Percentiles rank a stretch among this genome's conserved stretches.
phyloP scores from a whole-genome alignment of 2,888 invertebrate species.

The Latheticus oryzae region DNA sequence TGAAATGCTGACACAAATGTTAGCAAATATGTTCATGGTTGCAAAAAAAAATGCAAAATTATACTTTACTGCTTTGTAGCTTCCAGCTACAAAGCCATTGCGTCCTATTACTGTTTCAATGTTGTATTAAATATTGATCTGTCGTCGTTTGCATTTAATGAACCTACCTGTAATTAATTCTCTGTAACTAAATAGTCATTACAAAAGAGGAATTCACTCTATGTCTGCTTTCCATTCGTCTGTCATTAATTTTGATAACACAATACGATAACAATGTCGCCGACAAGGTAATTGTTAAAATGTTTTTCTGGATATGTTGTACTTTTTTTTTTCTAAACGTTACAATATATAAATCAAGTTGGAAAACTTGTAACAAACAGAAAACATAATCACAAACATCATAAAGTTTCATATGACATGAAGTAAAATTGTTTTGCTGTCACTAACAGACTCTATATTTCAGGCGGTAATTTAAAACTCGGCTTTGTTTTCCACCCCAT shows the following conservation, averaged over 20 bases:
- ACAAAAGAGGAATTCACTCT: too few relatives aligned
- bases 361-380: slow-evolving; percentile 53
- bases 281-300: slow-evolving; percentile 47
- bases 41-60: slow-evolving; percentile 19
- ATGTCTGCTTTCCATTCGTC: too few relatives aligned
- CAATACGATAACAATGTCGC: slow-evolving; percentile 24
- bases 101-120: slow-evolving; percentile 12
- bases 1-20: slow-evolving; percentile 47
- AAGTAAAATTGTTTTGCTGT: slow-evolving; percentile 58
- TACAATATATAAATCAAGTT: slow-evolving; percentile 53
- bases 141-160: slow-evolving; percentile 14
- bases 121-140: slow-evolving; percentile 19
- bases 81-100: too few relatives aligned
- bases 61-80: too few relatives aligned
- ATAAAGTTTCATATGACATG: slow-evolving; percentile 60
- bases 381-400: slow-evolving; percentile 59
- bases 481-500: slow-evolving; percentile 58
- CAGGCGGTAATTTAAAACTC: slow-evolving; percentile 60
- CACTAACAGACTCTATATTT: slow-evolving; percentile 59
- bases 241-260: slow-evolving; percentile 25
- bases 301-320: too few relatives aligned
- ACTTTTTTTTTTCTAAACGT: too few relatives aligned
- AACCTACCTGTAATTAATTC: slow-evolving; percentile 30
- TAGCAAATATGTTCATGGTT: slow-evolving; percentile 44
- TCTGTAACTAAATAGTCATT: slow-evolving; percentile 8